phyloP scores from a whole-genome alignment of 1,140 invertebrate species.

The Sitobion miscanthi region DNA sequence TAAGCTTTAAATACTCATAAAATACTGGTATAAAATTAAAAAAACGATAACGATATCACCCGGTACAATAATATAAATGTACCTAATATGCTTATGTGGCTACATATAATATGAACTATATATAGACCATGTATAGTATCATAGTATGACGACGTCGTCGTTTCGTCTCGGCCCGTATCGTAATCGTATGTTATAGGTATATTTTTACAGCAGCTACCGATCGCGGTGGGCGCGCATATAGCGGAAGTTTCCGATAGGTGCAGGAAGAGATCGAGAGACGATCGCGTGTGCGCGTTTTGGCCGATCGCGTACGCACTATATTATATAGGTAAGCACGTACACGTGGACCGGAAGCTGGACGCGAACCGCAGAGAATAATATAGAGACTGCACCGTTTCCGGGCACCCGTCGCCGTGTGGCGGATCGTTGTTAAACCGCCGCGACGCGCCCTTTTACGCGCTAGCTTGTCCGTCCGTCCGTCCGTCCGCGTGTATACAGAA shows the following conservation, averaged over 20 bases:
- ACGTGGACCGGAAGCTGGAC: background rate
- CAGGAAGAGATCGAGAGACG: background rate
- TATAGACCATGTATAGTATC: too few relatives aligned
- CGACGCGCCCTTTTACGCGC: background rate
- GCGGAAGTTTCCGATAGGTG: background rate
- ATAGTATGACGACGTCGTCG: background rate
- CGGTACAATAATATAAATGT: too few relatives aligned
- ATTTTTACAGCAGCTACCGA: background rate
- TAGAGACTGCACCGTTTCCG: conserved; percentile 23
- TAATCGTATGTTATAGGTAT: background rate
- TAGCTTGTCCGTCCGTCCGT: background rate
- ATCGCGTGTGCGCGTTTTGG: background rate
- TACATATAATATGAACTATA: too few relatives aligned
- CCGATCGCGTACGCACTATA: background rate
- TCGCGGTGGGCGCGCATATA: too few relatives aligned
- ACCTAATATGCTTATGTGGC: too few relatives aligned
- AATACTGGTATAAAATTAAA: too few relatives aligned
- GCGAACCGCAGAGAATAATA: background rate
- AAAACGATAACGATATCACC: too few relatives aligned
- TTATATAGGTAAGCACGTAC: background rate
- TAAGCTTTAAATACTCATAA: too few relatives aligned
- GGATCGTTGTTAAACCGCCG: background rate
- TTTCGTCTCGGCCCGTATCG: background rate
- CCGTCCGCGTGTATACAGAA: background rate
- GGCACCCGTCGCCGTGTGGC: background rate